Base-by-base conservation (phyloP, 1,140 invertebrate species). In the Bombus huntii region DNA sequence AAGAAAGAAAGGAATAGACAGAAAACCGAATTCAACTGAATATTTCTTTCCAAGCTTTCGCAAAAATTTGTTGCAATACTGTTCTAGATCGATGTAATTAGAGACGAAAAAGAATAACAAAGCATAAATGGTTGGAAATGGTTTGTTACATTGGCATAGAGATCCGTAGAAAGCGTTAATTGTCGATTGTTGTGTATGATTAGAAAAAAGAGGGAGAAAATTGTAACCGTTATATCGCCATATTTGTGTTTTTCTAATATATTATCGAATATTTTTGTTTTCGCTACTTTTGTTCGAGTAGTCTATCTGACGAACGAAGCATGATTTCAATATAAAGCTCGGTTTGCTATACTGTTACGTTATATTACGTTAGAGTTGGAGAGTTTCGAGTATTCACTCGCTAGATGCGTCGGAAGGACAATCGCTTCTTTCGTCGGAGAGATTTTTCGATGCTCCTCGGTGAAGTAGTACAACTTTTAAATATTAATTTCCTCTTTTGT, bases 181-280 rank as follows among this genome's bases (percentile, higher is more conserved):
- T 75, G 80, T 25, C 73, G 78, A 78, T 86, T 89, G 78, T 89
- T 86, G 59, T 81, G 47, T 88, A 74, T 75, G 79, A 70, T 78
- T 88, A 86, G 83, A 62, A 18, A 39, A n/a, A 13, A 37, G 8
- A 12, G 13, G 25, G n/a, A 57, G 25, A 57, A 22, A 8, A 12
- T n/a, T 12, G 28, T 74, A 44, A 9, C 18, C 1, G 10, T 39
- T 76, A 25, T 77, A 22, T 12, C 25, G 28, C 31, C 22, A 37
- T 80, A 39, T 68, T 57, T 88, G 37, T 74, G 59, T 73, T 39
- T 75, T 18, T 57, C 44, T 18, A 18, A 25, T 34, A 5, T 37
- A 18, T 76, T 59, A 37, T 42, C 37, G 1, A 70, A 59, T 57
- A 85, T 87, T 57, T 44, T 81, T 22, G n/a, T 71, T 47, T 44